Base-by-base conservation (phyloP, 1,140 invertebrate genomes). In the Sminthurinus signatus region DNA sequence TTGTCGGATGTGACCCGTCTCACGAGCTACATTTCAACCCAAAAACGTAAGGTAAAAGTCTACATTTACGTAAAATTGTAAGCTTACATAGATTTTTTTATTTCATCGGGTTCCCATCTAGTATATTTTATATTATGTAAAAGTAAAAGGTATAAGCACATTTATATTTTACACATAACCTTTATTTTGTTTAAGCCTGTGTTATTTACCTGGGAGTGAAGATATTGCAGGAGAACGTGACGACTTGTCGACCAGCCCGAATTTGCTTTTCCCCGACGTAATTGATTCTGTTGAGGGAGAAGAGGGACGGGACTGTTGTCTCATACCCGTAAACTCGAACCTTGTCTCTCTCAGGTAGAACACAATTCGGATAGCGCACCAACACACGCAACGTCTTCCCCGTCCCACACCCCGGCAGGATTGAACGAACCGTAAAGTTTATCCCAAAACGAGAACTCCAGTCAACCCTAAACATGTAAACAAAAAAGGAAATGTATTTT, bases 201-300 rank as follows among this genome's bases (percentile, higher is more conserved):
- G 15, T 36, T 2, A 21, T 15, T 50, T 61, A 57, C 62, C 67
- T 69, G 5, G 5, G 63, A 2, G 67, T 59, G 50, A 72, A 69
- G 15, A 69, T n/a, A 21, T 12, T 46, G 43, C 70, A 72, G 8
- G 43, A 25, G 32, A 72, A 64, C 10, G 21, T 44, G 2, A 68
- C 19, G 23, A 36, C 21, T 36, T 60, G 48, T 0, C 23, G 2
- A 44, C 64, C 60, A 15, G 50, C 3, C n/a, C 46, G 50, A 28
- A 72, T 64, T 52, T 61, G 60, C 58, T 64, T 31, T 42, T 72
- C 70, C 0, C 56, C 60, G 29, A 72, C 64, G 57, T 72, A 72
- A 27, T 51, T 67, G 14, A 65, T 10, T n/a, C 64, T 60, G 17
- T 56, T 62, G 8, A 66, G 50, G 19, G 62, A 57, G 0, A 72